Conservation (phyloP, 2,113 vertebrate species). For the Rhinogobius similis region DNA sequence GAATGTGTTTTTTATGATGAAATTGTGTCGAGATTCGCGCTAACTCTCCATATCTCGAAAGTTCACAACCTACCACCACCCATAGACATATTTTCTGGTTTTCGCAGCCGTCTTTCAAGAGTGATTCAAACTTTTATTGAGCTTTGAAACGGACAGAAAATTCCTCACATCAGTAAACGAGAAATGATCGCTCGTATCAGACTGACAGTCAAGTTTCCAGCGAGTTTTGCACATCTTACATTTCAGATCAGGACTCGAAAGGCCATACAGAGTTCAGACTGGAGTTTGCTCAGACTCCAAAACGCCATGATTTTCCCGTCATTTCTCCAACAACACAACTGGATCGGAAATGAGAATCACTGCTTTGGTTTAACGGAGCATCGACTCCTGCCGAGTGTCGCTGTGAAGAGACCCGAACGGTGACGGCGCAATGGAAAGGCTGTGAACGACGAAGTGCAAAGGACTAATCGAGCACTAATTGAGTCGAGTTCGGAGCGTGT, state of each 20-base stretch:
- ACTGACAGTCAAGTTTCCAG: constrained; percentile 66
- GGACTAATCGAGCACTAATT: constrained; percentile 33
- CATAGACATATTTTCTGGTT: too few relatives aligned
- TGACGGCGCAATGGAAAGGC: constrained; percentile 48
- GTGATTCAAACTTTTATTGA: not conserved
- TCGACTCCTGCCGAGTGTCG: constrained; percentile 34
- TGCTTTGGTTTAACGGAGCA: constrained; percentile 25
- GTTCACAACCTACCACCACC: too few relatives aligned
- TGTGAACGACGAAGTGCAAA: constrained; percentile 21
- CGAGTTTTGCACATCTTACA: constrained; percentile 52
- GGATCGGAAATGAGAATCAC: constrained; percentile 6
- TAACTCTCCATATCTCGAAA: too few relatives aligned
- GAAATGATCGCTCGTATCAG: constrained; percentile 5
- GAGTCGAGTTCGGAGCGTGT: constrained; percentile 2
- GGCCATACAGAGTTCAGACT: constrained; percentile 42
- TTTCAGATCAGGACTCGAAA: constrained; percentile 48
- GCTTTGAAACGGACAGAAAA: not conserved
- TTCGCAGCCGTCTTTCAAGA: not conserved
- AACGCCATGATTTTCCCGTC: constrained; percentile 47
- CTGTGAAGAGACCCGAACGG: constrained; percentile 28
- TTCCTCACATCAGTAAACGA: too few relatives aligned
- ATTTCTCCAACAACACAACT: constrained; percentile 32
- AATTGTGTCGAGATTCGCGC: too few relatives aligned
- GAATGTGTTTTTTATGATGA: too few relatives aligned
- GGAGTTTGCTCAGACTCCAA: constrained; percentile 52